These are phyloP conservation scores for Crocallis elinguaria DNA, from an alignment of 2,888 invertebrate species.

Conservation along the genomic window DNA sequence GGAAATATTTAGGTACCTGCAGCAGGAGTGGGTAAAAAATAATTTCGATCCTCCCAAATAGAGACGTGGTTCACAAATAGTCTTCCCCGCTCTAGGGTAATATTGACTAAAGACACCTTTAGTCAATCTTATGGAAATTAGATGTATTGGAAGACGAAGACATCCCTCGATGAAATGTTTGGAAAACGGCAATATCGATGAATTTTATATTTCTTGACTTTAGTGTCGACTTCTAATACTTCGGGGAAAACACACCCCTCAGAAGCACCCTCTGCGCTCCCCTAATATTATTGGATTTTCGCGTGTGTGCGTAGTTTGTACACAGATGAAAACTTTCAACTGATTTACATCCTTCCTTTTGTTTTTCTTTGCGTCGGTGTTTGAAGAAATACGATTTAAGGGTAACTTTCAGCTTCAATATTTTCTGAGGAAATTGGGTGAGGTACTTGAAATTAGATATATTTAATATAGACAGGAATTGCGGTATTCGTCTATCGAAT, in stretches of 20 bases:
- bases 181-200: constrained; percentile 70
- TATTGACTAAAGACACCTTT: constrained; percentile 5
- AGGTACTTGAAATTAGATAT: constrained; percentile 1
- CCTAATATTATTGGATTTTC: constrained; percentile 77
- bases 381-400: constrained; percentile 29
- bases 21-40: background rate
- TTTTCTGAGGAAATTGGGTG: constrained; percentile 17
- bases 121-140: constrained; percentile 26
- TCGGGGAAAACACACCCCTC: constrained; percentile 74
- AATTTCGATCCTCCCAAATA: background rate
- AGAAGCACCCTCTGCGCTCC: constrained; percentile 59
- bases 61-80: background rate
- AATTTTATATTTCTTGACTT: constrained; percentile 77
- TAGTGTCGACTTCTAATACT: constrained; percentile 66
- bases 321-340: constrained; percentile 69
- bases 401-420: constrained; percentile 11
- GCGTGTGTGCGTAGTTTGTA: constrained; percentile 61
- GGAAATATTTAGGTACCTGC: too few relatives aligned
- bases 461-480: background rate
- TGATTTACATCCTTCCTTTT: constrained; percentile 60
- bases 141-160: constrained; percentile 17
- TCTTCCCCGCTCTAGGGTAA: background rate
- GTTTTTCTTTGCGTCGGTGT: constrained; percentile 34
- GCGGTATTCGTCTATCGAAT: background rate
- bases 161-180: constrained; percentile 45